Conservation (phyloP, 2,888 invertebrate species). For the Lasioglossum leucozonium region DNA sequence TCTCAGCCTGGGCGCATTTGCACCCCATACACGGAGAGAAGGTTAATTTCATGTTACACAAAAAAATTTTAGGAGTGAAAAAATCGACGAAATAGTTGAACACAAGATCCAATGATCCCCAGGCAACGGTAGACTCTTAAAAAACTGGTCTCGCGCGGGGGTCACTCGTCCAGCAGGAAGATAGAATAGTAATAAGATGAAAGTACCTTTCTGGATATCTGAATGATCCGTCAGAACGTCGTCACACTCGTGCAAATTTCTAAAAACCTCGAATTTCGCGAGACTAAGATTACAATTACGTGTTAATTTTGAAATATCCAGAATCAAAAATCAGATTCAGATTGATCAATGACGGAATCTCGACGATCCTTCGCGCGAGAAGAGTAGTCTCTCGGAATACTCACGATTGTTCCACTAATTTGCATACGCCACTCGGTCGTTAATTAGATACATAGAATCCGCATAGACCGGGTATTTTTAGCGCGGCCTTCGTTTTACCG, state of each 20-base stretch:
- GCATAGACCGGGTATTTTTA: constrained; percentile 40
- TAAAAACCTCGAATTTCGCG: background rate
- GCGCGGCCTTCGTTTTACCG: constrained; percentile 32
- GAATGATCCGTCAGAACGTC: background rate
- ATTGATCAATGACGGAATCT: background rate
- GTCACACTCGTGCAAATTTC: background rate
- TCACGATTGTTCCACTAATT: constrained; percentile 2
- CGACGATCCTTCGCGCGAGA: background rate
- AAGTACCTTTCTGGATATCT: constrained; percentile 19
- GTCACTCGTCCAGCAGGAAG: constrained; percentile 24
- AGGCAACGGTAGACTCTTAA: constrained; percentile 11
- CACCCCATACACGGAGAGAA: too few relatives aligned
- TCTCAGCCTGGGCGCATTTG: too few relatives aligned
- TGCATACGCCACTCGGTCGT: constrained; percentile 9
- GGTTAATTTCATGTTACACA: too few relatives aligned
- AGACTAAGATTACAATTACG: too few relatives aligned
- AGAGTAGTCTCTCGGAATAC: background rate
- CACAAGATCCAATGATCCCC: constrained; percentile 33
- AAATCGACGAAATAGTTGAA: background rate
- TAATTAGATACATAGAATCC: constrained; percentile 38
- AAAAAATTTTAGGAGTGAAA: background rate
- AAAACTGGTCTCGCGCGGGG: constrained; percentile 27
- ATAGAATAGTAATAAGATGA: constrained; percentile 28
- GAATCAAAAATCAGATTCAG: background rate
- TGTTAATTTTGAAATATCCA: background rate